Conservation (phyloP, 2,797 vertebrate species). For the Knipowitschia caucasica region DNA sequence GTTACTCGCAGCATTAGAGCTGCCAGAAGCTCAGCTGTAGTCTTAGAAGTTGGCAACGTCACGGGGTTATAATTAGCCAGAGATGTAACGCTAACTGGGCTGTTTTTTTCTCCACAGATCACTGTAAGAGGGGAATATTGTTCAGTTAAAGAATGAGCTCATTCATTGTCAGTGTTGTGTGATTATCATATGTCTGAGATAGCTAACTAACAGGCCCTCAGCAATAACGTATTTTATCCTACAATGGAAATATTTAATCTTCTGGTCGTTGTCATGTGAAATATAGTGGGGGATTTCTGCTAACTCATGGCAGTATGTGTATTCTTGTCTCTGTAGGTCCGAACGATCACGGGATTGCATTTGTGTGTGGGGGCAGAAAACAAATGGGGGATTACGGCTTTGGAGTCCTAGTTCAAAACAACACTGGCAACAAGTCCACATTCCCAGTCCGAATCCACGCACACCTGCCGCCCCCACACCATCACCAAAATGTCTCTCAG, state of each 20-base stretch:
- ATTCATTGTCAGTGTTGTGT: conserved; percentile 29
- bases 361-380: conserved; percentile 81
- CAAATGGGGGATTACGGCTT: conserved; percentile 99
- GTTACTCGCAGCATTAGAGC: conserved; percentile 37
- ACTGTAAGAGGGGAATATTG: conserved; percentile 28
- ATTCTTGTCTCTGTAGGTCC: conserved; percentile 72
- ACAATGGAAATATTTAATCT: conserved; percentile 26
- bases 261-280: conserved; percentile 30
- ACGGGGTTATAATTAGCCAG: conserved; percentile 78
- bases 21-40: conserved; percentile 68
- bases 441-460: conserved; percentile 99
- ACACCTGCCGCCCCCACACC: conserved; percentile 96
- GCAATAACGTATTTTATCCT: conserved; percentile 16
- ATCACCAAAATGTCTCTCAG: conserved; percentile 96
- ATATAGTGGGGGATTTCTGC: conserved; percentile 39
- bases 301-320: conserved; percentile 65
- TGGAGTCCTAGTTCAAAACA: conserved; percentile 99
- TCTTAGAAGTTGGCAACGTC: conserved; percentile 69
- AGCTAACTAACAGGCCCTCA: conserved; percentile 17
- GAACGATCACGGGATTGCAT: conserved; percentile 76
- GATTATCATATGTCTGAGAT: conserved; percentile 30
- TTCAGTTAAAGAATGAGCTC: conserved; percentile 28
- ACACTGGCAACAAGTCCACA: conserved; percentile 98
- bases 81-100: conserved; percentile 57
- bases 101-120: conserved; percentile 29